These are phyloP conservation scores for Crax fasciolata DNA, from an alignment of 2,797 vertebrate species.

Conservation along the genomic window DNA sequence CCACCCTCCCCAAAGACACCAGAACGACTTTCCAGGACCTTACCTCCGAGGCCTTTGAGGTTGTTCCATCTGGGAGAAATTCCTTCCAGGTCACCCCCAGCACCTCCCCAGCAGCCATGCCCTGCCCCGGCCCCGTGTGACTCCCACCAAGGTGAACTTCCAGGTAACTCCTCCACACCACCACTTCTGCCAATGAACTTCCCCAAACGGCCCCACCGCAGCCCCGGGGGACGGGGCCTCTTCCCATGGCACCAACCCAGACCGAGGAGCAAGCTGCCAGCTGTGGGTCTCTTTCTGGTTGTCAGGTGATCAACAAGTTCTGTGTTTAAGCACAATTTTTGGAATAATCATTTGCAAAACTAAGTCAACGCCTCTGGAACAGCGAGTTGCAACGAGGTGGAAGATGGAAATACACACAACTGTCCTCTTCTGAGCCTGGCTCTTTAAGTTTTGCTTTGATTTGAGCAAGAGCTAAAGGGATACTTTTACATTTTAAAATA, in stretches of 20 bases:
- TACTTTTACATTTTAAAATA: neutral
- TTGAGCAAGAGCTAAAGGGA: neutral
- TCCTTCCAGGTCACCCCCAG: rapidly evolving
- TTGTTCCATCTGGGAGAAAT: rapidly evolving
- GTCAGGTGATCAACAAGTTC: neutral
- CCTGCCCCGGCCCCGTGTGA: neutral
- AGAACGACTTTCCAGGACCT: neutral
- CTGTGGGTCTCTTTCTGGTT: no score
- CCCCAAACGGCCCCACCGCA: conserved; percentile 51
- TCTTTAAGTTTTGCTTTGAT: neutral
- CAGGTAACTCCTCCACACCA: conserved; percentile 44
- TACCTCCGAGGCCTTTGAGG: rapidly evolving
- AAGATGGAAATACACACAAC: rapidly evolving
- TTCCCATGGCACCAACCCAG: rapidly evolving
- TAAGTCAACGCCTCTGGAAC: neutral
- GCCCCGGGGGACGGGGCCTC: no score
- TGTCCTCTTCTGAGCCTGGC: neutral
- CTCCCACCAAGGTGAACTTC: conserved; percentile 14
- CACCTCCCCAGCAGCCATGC: rapidly evolving
- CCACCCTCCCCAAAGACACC: neutral
- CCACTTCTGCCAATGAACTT: conserved; percentile 80
- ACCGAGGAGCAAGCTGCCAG: neutral
- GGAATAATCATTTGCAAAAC: rapidly evolving
- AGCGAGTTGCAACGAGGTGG: rapidly evolving
- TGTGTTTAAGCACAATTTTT: neutral